Percentiles rank a stretch among this genome's conserved stretches.
phyloP scores from a whole-genome alignment of 2,888 invertebrate species.

The Mythimna albipuncta region DNA sequence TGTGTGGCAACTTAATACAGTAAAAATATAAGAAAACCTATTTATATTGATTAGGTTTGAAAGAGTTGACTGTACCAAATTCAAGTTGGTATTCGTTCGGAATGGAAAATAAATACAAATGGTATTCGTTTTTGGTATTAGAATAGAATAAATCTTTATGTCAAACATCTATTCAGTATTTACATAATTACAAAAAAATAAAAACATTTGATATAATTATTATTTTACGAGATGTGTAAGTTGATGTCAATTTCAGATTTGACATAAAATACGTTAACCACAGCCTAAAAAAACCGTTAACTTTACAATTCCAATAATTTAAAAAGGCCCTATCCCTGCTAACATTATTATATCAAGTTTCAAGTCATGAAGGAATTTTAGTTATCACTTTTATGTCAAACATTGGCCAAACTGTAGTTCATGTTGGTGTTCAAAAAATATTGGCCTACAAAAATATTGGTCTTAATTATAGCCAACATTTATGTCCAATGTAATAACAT shows the following conservation, averaged over 20 bases:
- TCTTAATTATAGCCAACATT: too few relatives aligned
- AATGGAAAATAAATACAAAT: too few relatives aligned
- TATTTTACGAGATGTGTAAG: slow-evolving; percentile 16
- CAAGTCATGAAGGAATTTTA: not conserved
- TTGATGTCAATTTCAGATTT: slow-evolving; percentile 17
- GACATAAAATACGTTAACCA: slow-evolving; percentile 23
- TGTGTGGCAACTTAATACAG: too few relatives aligned
- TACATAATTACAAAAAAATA: not conserved
- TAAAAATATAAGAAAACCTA: too few relatives aligned
- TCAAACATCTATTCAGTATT: slow-evolving; percentile 6
- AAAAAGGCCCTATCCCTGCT: not conserved
- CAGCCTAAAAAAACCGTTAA: slow-evolving; percentile 22
- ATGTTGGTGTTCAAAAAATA: not conserved
- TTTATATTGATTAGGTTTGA: too few relatives aligned
- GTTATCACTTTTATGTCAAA: not conserved
- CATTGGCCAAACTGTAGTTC: not conserved
- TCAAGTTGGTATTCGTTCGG: too few relatives aligned
- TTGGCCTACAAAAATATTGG: not conserved
- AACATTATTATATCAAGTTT: not conserved
- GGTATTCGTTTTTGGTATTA: too few relatives aligned
- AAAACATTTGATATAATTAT: not conserved
- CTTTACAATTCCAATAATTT: too few relatives aligned
- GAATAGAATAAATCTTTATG: not conserved
- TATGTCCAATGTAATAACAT: not conserved
- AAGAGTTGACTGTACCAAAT: too few relatives aligned